Percentiles rank a stretch among this genome's conserved stretches.
phyloP scores from a whole-genome alignment of 1,140 invertebrate genomes.

The Euglossa dilemma region DNA sequence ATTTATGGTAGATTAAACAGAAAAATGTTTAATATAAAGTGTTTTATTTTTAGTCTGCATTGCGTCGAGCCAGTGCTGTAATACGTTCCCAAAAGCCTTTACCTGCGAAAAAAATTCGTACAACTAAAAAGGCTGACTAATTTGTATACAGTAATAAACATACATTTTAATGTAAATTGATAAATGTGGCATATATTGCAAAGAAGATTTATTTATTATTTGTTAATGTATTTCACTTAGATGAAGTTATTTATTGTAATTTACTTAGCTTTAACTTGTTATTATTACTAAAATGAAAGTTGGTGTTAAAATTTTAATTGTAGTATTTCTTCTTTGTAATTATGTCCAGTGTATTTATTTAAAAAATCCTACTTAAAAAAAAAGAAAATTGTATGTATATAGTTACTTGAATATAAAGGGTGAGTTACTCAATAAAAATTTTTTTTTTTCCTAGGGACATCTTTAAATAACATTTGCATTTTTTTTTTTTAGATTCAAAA shows the following conservation, averaged over 20 bases:
- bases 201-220: conserved; percentile 15
- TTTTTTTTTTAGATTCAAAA: not conserved
- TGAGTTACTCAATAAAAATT: conserved; percentile 10
- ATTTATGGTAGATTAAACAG: not conserved
- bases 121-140: conserved; percentile 89
- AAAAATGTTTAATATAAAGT: not conserved
- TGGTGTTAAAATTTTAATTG: not conserved
- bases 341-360: conserved; percentile 2
- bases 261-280: too few relatives aligned
- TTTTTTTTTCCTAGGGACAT: not conserved
- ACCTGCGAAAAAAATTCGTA: conserved; percentile 88
- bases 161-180: conserved; percentile 55
- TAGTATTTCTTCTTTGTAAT: conserved; percentile 17
- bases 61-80: conserved; percentile 95
- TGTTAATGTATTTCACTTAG: not conserved
- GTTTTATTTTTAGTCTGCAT: conserved; percentile 86
- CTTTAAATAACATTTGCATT: not conserved
- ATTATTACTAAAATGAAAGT: not conserved
- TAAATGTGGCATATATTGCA: not conserved
- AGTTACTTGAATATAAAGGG: not conserved
- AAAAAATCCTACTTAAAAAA: not conserved
- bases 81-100: conserved; percentile 93
- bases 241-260: not conserved
- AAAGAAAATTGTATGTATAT: not conserved
- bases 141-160: conserved; percentile 76